Evolutionary conservation across 2,888 invertebrate genomes (phyloP).

Genomic region (Pandemis corylana): DNA sequence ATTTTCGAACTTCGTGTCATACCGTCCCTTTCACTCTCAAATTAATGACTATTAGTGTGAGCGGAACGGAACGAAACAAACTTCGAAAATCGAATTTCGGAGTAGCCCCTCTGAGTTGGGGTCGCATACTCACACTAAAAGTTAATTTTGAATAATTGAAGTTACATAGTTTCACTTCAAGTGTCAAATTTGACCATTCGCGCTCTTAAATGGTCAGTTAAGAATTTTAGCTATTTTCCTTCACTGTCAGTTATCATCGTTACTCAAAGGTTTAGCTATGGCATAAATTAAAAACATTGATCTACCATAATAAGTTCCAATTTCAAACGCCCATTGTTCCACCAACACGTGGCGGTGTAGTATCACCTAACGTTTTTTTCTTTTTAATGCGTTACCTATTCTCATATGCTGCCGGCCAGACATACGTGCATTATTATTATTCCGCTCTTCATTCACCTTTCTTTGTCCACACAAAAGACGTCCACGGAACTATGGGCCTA

Average conservation of each 20-base stretch:
- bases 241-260: not conserved
- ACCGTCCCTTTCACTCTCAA: too few relatives aligned
- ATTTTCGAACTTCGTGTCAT: too few relatives aligned
- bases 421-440: constrained; percentile 79
- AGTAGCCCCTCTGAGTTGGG: too few relatives aligned
- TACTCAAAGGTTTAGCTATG: constrained; percentile 10
- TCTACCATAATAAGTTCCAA: constrained; percentile 54
- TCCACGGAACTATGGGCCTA: constrained; percentile 75
- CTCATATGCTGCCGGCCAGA: constrained; percentile 71
- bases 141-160: too few relatives aligned
- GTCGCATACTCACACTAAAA: too few relatives aligned
- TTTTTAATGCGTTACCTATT: constrained; percentile 57
- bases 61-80: too few relatives aligned
- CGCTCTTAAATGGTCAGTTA: not conserved
- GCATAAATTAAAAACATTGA: constrained; percentile 48
- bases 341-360: constrained; percentile 77
- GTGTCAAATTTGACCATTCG: not conserved
- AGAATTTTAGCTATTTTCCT: not conserved
- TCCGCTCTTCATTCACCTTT: constrained; percentile 78
- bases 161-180: too few relatives aligned
- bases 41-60: too few relatives aligned
- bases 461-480: constrained; percentile 72
- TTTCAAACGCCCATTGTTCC: constrained; percentile 67
- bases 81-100: too few relatives aligned
- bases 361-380: constrained; percentile 69